These are phyloP conservation scores for Malurus melanocephalus DNA, from an alignment of 2,113 vertebrate species.

Conservation along the genomic window DNA sequence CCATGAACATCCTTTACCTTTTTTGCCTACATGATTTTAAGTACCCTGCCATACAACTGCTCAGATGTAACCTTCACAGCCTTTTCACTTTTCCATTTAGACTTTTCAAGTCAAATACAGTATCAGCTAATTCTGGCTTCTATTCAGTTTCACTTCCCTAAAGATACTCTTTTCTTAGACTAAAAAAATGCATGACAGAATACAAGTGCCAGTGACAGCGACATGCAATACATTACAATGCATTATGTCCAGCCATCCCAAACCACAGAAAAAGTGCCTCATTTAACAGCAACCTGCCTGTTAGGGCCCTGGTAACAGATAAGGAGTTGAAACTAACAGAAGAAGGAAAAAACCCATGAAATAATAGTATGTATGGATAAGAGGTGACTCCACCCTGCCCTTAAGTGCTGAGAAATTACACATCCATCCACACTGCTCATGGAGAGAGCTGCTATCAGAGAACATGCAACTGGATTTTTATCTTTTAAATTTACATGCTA, in stretches of 20 bases:
- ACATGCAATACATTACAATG: neutral
- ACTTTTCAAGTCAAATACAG: neutral
- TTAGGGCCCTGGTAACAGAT: neutral
- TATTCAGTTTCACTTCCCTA: neutral
- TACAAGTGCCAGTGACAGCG: neutral
- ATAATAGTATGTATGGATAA: neutral
- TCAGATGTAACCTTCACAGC: neutral
- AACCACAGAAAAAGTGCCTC: neutral
- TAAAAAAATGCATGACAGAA: neutral
- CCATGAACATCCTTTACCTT: neutral
- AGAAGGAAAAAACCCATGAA: neutral
- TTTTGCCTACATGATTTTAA: neutral
- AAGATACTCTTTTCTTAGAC: neutral
- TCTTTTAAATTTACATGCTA: neutral
- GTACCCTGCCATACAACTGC: neutral
- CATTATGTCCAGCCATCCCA: neutral
- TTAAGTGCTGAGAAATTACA: neutral
- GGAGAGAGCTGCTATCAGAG: fast-evolving
- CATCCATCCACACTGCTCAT: neutral
- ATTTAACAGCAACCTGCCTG: neutral
- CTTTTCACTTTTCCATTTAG: neutral
- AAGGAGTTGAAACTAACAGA: neutral
- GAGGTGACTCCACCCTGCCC: neutral
- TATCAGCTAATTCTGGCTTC: neutral
- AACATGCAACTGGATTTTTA: neutral